Evolutionary conservation across 2,797 vertebrate genomes (phyloP).

Genomic region (Leucoraja ocellata): DNA sequence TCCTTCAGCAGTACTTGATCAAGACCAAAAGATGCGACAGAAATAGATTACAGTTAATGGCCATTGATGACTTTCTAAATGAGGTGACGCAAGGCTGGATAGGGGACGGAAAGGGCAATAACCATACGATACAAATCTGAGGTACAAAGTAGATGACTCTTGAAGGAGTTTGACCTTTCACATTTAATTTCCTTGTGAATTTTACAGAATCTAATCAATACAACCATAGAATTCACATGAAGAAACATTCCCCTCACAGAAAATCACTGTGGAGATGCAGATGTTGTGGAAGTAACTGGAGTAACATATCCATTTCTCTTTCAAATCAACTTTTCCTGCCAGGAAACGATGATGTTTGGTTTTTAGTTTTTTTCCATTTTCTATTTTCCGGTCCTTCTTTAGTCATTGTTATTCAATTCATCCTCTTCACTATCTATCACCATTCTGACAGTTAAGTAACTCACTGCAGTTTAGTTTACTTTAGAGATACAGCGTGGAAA

Average conservation of each 20-base stretch:
- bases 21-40: not conserved
- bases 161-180: not conserved
- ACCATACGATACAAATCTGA: not conserved
- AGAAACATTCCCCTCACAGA: not conserved
- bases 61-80: not conserved
- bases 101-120: not conserved
- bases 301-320: no score
- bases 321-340: not conserved
- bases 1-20: not conserved
- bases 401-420: not conserved
- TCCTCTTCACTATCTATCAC: not conserved
- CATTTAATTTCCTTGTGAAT: not conserved
- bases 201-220: not conserved
- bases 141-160: not conserved
- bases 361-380: not conserved
- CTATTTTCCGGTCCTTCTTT: not conserved
- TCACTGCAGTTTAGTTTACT: no score
- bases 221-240: not conserved
- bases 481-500: no score
- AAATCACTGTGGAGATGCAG: not conserved
- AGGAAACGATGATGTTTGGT: not conserved
- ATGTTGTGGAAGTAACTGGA: not conserved
- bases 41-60: not conserved
- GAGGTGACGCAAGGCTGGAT: not conserved
- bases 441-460: no score